Base-by-base conservation (phyloP, 1,140 invertebrate species). In the Anastatus disparis region DNA sequence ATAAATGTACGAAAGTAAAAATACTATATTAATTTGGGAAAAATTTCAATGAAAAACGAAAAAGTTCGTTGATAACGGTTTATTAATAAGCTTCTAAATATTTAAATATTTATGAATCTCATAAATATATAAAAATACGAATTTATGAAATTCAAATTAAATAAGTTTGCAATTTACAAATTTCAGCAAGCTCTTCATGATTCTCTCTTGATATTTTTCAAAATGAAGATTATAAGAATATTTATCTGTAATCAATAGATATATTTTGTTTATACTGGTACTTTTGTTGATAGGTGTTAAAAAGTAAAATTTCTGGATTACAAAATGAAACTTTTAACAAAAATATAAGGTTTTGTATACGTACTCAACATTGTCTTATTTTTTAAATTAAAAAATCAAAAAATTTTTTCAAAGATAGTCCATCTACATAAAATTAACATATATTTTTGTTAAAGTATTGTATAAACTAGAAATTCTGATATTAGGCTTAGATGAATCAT, bases 111-210 rank as follows among this genome's bases (percentile, higher is more conserved):
- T 56, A 68, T 59, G 35, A 68, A 68, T 53, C 17, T 69, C 44
- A 63, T 63, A 46, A 63, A 56, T 55, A 63, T 63, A 42, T 20
- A 35, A n/a, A n/a, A 35, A 13, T 56, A 52, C 40, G 44, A 58
- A 68, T 68, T 69, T 69, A 61, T 52, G 56, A 69, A 52, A 69
- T 69, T 69, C 40, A 61, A 9, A 53, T 70, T 17, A 53, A 63
- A 48, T 63, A 55, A 59, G 55, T 71, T 65, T 66, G 70, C 62
- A 71, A 66, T 65, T 59, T 66, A 71, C 70, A 61, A 71, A 65
- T 71, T 71, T 65, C 53, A 71, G 62, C 63, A 65, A 66, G 70
- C 70, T 66, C 61, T 70, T 64, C 35, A 62, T 50, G 56, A 64
- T 70, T 63, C 42, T 61, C 22, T 69, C 66, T 69, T 68, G 65